Evolutionary conservation across 2,888 invertebrate genomes (phyloP).

Genomic region (Ornithoptera priamus): DNA sequence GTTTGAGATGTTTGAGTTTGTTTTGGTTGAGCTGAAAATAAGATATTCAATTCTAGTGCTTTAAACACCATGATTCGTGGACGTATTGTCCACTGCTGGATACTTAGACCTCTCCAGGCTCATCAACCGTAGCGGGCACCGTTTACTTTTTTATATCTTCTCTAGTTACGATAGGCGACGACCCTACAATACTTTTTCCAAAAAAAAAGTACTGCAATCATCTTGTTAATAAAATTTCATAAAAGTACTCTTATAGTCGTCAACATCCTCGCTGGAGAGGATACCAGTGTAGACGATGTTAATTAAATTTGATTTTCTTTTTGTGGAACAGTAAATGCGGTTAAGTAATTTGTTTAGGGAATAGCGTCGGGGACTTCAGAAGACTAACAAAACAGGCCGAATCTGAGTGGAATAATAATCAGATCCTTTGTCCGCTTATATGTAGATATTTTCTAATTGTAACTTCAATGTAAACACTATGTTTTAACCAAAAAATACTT

Average conservation of each 20-base stretch:
- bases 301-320: constrained; percentile 28
- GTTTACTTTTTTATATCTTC: too few species aligned
- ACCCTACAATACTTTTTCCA: not conserved
- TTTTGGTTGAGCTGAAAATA: too few species aligned
- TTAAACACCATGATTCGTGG: too few species aligned
- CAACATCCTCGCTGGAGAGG: constrained; percentile 4
- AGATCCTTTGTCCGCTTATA: constrained; percentile 48
- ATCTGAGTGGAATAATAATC: constrained; percentile 68
- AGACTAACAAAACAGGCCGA: constrained; percentile 51
- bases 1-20: too few species aligned
- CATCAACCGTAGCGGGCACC: too few species aligned
- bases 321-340: constrained; percentile 54
- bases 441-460: constrained; percentile 58
- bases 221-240: not conserved
- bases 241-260: not conserved
- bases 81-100: too few species aligned
- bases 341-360: constrained; percentile 74
- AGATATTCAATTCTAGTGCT: too few species aligned
- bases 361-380: constrained; percentile 63
- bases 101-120: too few species aligned
- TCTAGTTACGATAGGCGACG: too few species aligned
- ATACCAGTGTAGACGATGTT: constrained; percentile 7
- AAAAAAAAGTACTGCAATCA: not conserved
- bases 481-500: not conserved
- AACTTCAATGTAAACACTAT: constrained; percentile 35